Evolutionary conservation across 2,888 invertebrate genomes (phyloP).

Genomic region (Chelonus formosanus): DNA sequence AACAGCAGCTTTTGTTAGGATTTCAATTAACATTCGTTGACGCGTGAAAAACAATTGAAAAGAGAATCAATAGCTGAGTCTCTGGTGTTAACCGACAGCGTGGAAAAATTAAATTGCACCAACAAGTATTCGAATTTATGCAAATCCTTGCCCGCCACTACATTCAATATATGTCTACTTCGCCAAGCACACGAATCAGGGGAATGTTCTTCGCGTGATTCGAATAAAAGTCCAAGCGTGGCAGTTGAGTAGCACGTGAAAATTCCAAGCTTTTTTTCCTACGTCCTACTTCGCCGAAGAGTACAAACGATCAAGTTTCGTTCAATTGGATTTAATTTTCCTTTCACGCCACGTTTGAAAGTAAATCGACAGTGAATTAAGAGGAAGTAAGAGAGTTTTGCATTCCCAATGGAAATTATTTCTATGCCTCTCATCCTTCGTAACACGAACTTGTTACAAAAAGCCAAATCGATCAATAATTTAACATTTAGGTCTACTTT

Average conservation of each 20-base stretch:
- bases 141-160: conserved; percentile 18
- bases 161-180: conserved; percentile 15
- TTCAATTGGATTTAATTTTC: conserved; percentile 41
- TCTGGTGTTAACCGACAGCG: conserved; percentile 12
- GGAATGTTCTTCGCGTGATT: conserved; percentile 27
- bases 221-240: conserved; percentile 23
- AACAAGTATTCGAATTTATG: conserved; percentile 26
- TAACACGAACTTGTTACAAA: background rate
- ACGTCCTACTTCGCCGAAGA: conserved; percentile 25
- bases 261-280: conserved; percentile 26
- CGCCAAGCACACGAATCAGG: conserved; percentile 12
- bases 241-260: conserved; percentile 15
- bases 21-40: conserved; percentile 34
- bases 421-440: background rate
- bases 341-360: conserved; percentile 32
- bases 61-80: conserved; percentile 11
- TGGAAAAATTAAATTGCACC: conserved; percentile 23
- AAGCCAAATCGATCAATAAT: no score
- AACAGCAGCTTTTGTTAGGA: conserved; percentile 40
- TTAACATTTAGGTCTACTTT: no score
- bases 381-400: conserved; percentile 17
- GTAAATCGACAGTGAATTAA: conserved; percentile 27
- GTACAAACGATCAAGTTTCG: conserved; percentile 36
- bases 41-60: conserved; percentile 28
- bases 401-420: conserved; percentile 28